phyloP scores from a whole-genome alignment of 1,140 invertebrate genomes.

The Drosophila albomicans region DNA sequence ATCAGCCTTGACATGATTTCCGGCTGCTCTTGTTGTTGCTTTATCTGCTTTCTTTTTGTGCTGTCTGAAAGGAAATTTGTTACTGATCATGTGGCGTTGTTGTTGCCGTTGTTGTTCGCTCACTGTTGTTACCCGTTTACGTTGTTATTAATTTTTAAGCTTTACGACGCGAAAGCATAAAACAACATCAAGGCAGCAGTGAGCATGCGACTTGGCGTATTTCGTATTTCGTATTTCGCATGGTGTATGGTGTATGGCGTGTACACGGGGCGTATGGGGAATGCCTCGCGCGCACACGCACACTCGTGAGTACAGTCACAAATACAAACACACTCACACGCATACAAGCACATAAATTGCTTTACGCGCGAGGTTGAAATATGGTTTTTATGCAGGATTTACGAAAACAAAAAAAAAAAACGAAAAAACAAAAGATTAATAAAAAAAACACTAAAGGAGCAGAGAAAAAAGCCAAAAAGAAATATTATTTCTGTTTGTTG shows the following conservation, averaged over 20 bases:
- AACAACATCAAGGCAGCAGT: slow-evolving; percentile 42
- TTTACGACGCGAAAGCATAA: slow-evolving; percentile 36
- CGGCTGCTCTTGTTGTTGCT: slow-evolving; percentile 11
- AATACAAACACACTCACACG: slow-evolving; percentile 17
- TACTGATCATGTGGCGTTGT: slow-evolving; percentile 40
- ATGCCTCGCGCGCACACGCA: slow-evolving; percentile 43
- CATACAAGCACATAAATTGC: slow-evolving; percentile 28
- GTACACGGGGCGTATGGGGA: slow-evolving; percentile 23
- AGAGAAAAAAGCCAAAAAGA: slow-evolving; percentile 56
- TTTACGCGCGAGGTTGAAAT: slow-evolving; percentile 43
- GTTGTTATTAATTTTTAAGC: slow-evolving; percentile 75
- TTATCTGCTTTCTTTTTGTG: slow-evolving; percentile 1
- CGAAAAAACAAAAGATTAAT: slow-evolving; percentile 35
- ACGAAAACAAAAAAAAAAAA: slow-evolving; percentile 43
- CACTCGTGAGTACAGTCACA: slow-evolving; percentile 24
- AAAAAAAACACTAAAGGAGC: slow-evolving; percentile 52
- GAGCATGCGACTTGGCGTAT: not conserved
- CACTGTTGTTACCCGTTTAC: slow-evolving; percentile 24
- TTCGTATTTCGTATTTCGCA: no score
- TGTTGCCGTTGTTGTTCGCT: slow-evolving; percentile 6
- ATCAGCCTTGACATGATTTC: slow-evolving; percentile 75
- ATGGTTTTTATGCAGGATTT: slow-evolving; percentile 62
- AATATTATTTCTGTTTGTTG: slow-evolving; percentile 59
- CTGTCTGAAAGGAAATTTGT: slow-evolving; percentile 48
- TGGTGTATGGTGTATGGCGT: no score